A percentile compares a stretch with the other conserved stretches of the same genome.
These are phyloP conservation scores for Cantharis flavilabris DNA, from an alignment of 2,888 invertebrate genomes.

Conservation along the genomic window DNA sequence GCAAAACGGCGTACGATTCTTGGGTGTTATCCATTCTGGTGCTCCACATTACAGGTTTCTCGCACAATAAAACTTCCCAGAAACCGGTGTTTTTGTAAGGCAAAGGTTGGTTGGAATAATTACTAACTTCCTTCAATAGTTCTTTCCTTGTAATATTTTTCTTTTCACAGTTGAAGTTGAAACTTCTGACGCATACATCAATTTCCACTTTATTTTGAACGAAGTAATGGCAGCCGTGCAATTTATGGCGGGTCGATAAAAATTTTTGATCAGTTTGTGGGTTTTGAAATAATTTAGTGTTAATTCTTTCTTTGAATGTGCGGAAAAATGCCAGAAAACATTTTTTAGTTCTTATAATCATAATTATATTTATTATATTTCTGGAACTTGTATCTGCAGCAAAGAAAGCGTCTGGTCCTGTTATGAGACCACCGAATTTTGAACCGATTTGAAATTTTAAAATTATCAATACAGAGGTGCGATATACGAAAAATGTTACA, in stretches of 20 bases:
- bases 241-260: not conserved
- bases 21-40: not conserved
- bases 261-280: not conserved
- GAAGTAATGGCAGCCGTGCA: not conserved
- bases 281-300: not conserved
- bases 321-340: not conserved
- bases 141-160: not conserved
- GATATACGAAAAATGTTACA: too few species aligned
- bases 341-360: not conserved
- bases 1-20: not conserved
- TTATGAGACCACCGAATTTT: not conserved
- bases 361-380: not conserved
- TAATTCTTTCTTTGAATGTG: not conserved
- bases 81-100: not conserved
- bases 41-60: not conserved
- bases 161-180: not conserved
- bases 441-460: not conserved
- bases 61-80: not conserved
- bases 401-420: not conserved
- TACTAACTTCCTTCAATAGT: not conserved
- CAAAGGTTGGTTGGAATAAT: not conserved
- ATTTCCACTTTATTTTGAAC: not conserved
- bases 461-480: not conserved
- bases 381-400: not conserved
- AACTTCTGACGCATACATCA: not conserved